phyloP scores from a whole-genome alignment of 1,140 invertebrate genomes.

The Monomorium pharaonis region DNA sequence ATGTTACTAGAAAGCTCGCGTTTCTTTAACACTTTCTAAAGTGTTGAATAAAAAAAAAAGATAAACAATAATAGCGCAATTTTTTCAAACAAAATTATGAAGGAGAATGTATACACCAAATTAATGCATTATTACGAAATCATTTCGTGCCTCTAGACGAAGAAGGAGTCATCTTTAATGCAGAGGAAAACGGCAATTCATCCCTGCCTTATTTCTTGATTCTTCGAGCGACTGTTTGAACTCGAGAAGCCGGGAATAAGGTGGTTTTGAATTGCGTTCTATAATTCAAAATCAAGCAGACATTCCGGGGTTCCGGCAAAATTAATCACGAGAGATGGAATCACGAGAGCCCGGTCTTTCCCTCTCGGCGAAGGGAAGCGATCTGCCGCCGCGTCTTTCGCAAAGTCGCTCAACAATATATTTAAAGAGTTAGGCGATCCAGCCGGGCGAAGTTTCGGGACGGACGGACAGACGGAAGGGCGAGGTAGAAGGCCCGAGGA shows the following conservation, averaged over 20 bases:
- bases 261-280: not conserved
- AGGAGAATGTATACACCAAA: not conserved
- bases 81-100: not conserved
- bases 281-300: constrained; percentile 27
- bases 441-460: not conserved
- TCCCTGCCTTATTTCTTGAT: not conserved
- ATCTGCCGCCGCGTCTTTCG: not conserved
- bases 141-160: not conserved
- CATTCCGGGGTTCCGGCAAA: not conserved
- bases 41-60: not conserved
- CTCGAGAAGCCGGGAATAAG: not conserved
- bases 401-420: constrained; percentile 28
- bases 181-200: not conserved
- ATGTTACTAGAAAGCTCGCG: no score
- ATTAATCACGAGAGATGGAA: constrained; percentile 42
- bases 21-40: no score
- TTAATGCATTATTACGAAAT: not conserved
- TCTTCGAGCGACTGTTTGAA: not conserved
- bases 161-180: not conserved
- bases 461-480: constrained; percentile 44
- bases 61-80: not conserved
- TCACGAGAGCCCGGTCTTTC: not conserved
- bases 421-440: constrained; percentile 43
- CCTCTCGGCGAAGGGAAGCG: not conserved
- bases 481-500: constrained; percentile 6